Conservation (phyloP, 2,888 invertebrate genomes). For the Heliconius erato region DNA sequence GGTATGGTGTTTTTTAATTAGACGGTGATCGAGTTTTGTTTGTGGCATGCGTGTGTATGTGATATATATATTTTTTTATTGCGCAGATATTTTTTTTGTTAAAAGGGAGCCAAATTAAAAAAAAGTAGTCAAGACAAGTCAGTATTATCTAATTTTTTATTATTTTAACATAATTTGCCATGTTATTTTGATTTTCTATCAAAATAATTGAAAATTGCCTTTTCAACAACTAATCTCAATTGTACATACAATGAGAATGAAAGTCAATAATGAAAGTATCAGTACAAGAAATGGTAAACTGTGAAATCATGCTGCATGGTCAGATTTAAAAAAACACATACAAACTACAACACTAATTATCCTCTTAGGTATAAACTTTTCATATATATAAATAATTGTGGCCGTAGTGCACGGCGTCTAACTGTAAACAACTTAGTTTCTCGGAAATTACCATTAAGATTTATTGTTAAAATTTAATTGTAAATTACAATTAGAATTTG, state of each 20-base stretch:
- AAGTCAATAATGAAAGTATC: neutral
- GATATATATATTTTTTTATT: neutral
- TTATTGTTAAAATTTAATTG: too few relatives aligned
- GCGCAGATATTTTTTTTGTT: neutral
- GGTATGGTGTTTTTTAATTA: conserved; percentile 21
- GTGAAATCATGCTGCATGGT: neutral
- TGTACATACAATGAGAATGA: too few relatives aligned
- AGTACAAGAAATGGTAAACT: neutral
- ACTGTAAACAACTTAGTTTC: too few relatives aligned
- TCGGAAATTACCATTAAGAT: too few relatives aligned
- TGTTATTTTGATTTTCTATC: neutral
- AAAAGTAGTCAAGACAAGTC: neutral
- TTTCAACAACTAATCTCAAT: too few relatives aligned
- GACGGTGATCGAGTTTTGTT: conserved; percentile 20
- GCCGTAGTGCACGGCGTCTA: too few relatives aligned
- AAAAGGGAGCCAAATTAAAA: neutral
- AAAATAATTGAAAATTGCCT: neutral
- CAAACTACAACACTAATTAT: neutral
- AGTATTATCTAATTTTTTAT: neutral
- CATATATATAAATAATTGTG: neutral
- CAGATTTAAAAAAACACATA: neutral
- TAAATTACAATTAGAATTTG: too few relatives aligned
- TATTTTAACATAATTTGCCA: neutral
- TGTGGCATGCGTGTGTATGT: conserved; percentile 22
- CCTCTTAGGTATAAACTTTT: neutral